Evolutionary conservation across 1,140 invertebrate genomes (phyloP).

Genomic region (Drosophila parabipectinata): DNA sequence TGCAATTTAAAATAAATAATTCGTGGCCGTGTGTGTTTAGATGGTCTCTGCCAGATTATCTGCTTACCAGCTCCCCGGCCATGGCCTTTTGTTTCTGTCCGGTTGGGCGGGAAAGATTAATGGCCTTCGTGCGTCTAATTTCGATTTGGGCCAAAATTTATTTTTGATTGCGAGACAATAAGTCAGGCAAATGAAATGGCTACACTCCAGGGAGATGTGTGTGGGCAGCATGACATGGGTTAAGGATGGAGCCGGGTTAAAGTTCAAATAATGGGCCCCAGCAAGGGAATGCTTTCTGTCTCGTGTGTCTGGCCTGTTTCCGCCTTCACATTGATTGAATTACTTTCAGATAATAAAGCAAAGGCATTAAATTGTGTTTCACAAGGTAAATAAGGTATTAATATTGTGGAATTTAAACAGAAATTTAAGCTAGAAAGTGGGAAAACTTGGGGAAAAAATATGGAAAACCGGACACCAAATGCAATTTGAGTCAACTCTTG

Average conservation of each 20-base stretch:
- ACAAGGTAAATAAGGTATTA: constrained; percentile 10
- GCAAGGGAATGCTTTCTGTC: not conserved
- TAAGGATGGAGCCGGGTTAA: constrained; percentile 19
- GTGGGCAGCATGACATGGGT: constrained; percentile 36
- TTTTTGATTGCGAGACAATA: constrained; percentile 57
- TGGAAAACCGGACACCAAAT: constrained; percentile 60
- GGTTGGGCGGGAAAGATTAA: constrained; percentile 55
- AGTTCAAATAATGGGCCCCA: constrained; percentile 3
- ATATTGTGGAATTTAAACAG: not conserved
- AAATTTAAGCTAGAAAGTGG: not conserved
- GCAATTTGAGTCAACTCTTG: constrained; percentile 80
- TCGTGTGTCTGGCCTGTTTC: constrained; percentile 15
- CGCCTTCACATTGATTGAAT: not conserved
- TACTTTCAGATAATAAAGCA: constrained; percentile 11
- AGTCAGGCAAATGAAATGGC: constrained; percentile 50
- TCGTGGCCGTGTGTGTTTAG: constrained; percentile 46
- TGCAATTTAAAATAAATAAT: constrained; percentile 81
- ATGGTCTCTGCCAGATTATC: constrained; percentile 73
- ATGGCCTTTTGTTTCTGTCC: constrained; percentile 49
- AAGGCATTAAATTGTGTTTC: constrained; percentile 27
- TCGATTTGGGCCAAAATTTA: constrained; percentile 71
- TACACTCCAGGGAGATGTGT: not conserved
- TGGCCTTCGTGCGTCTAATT: constrained; percentile 72
- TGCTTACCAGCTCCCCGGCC: constrained; percentile 35
- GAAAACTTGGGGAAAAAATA: not conserved